Base-by-base conservation (phyloP, 2,888 invertebrate species). In the Lysandra coridon region DNA sequence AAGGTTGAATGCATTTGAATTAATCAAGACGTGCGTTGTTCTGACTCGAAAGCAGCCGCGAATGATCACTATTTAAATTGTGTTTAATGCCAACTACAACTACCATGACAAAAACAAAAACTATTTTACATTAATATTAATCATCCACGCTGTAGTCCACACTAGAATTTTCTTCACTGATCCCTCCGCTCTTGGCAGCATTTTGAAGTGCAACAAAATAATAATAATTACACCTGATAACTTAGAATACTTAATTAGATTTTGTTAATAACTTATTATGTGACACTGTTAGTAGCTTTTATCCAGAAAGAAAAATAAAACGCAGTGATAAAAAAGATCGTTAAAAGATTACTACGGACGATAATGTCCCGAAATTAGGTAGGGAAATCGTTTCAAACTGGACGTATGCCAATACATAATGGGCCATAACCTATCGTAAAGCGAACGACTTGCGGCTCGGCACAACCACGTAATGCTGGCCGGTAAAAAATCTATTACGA, bases 1-100 rank as follows among this genome's bases (percentile, higher is more conserved):
- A 80, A 81, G 80, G 80, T 78, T 79, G 80, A 81, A 82, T 79
- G 79, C 80, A 80, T 82, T 82, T 80, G 79, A 81, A 83, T 83
- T 49, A 78, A 77, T 75, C 14, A 78, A 76, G 30, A 57, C 37
- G n/a, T 30, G 75, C 75, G 33, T 40, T 49, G 49, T 76, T 23
- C 57, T n/a, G 33, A n/a, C 57, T 33, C 53, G 33, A 76, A 76
- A 30, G 53, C 33, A 76, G 33, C 53, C 14, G 49, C 5, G 2
- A 37, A 14, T 53, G 17, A 57, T 75, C 49, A 49, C 23, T 4
- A 49, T 75, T 49, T 4, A 74, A 74, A 75, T 49, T 23, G 23
- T 49, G 12, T 75, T 75, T 75, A 2, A 23, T 69, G 64, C 30
- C 12, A 33, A 23, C 12, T 33, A 33, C 33, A 69, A 33, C 5